Base-by-base conservation (phyloP, 2,113 vertebrate species). In the Pelobates fuscus region DNA sequence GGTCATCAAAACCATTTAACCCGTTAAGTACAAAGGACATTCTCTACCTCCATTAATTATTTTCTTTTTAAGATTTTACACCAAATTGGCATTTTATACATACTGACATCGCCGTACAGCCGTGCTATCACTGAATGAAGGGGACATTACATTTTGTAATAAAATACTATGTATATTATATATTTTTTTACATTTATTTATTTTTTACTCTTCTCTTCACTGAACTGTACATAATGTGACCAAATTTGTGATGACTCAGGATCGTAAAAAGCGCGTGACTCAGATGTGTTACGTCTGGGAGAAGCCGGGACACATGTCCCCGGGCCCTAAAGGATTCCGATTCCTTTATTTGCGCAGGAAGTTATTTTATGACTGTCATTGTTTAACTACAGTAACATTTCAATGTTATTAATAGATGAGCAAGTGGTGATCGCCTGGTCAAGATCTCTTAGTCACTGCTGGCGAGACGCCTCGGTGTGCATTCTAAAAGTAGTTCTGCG, bases 361-460 rank as follows among this genome's bases (percentile, higher is more conserved):
- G 75, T 76, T 84, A 72, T 82, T 83, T 58, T 59, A 29, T 64
- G 80, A 80, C 74, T 43, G 63, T 63, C 77, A 44, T 78, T 80
- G 41, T 0, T 80, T 83, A 80, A 80, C 72, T 83, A 69, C 77
- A 74, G 76, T 78, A 49, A 71, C 76, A 80, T 80, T 59, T 80
- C 82, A 73, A 62, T 77, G 78, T 67, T 83, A 78, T 81, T 84
- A 80, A 81, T 83, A 77, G 80, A 27, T 6, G 76, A 80, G 80
- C 76, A 82, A 82, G 81, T 71, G 65, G 46, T 68, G 80, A 82
- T 86, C 81, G 82, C 81, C 69, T 83, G 84, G 78, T 78, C 82
- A 80, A 77, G 80, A 83, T 82, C 73, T 79, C 80, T 84, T 86
- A 86, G 86, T 86, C 85, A 87, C 77, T 68, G 70, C 81, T 82